These are phyloP conservation scores for Spodoptera picta DNA, from an alignment of 2,888 invertebrate species.

Conservation along the genomic window DNA sequence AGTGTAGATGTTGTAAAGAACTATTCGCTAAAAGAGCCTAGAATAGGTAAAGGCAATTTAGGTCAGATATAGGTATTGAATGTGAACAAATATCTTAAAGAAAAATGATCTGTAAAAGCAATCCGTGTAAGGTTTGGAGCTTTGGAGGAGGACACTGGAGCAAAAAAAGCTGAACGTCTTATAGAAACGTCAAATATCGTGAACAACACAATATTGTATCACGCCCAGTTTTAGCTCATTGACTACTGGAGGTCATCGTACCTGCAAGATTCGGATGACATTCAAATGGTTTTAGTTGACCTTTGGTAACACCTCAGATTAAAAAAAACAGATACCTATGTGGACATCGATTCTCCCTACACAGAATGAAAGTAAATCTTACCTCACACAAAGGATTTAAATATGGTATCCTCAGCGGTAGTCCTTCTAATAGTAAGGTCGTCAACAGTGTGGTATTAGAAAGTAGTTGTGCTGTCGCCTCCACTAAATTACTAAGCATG, in stretches of 20 bases:
- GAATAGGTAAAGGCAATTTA: slow-evolving; percentile 21
- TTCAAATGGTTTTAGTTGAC: not conserved
- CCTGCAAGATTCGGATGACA: too few species aligned
- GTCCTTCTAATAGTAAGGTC: slow-evolving; percentile 91
- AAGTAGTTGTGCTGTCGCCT: slow-evolving; percentile 90
- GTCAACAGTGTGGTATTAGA: slow-evolving; percentile 90
- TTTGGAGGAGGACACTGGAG: too few species aligned
- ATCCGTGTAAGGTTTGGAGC: too few species aligned
- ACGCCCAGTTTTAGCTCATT: too few species aligned
- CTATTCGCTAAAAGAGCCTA: slow-evolving; percentile 90
- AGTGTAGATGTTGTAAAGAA: slow-evolving; percentile 90
- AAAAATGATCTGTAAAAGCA: not conserved
- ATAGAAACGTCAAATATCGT: too few species aligned
- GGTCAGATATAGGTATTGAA: not conserved
- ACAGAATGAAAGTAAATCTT: slow-evolving; percentile 20
- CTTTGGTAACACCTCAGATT: not conserved
- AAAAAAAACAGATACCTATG: not conserved
- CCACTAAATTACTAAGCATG: slow-evolving; percentile 90
- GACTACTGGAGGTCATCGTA: too few species aligned
- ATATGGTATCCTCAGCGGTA: slow-evolving; percentile 91
- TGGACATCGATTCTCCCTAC: too few species aligned
- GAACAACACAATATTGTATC: too few species aligned
- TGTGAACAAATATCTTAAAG: too few species aligned
- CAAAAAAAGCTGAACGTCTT: too few species aligned
- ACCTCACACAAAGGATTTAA: slow-evolving; percentile 89